These are phyloP conservation scores for Maconellicoccus hirsutus DNA, from an alignment of 1,140 invertebrate genomes.

Conservation along the genomic window DNA sequence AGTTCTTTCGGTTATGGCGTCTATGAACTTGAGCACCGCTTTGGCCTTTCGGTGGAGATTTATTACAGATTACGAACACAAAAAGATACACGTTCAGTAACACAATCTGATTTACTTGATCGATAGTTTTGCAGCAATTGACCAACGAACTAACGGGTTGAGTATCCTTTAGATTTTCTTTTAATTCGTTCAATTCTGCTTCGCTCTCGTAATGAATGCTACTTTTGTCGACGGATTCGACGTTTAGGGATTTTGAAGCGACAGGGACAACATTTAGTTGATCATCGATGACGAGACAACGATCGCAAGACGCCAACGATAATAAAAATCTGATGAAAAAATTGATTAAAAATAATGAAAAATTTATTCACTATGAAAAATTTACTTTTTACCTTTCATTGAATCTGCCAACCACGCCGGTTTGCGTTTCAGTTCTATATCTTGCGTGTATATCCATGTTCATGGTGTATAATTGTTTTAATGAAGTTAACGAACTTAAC, in stretches of 20 bases:
- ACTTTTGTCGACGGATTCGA: constrained; percentile 51
- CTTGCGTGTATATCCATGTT: constrained; percentile 97
- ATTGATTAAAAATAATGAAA: background rate
- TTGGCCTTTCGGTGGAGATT: constrained; percentile 50
- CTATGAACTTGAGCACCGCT: constrained; percentile 85
- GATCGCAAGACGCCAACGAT: constrained; percentile 74
- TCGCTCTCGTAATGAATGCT: constrained; percentile 37
- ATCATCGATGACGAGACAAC: constrained; percentile 89
- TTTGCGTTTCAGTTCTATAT: constrained; percentile 87
- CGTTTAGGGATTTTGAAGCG: constrained; percentile 68
- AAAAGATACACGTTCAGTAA: no score
- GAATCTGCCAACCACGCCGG: constrained; percentile 84
- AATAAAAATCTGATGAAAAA: constrained; percentile 62
- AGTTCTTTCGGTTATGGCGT: constrained; percentile 88
- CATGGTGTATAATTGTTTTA: constrained; percentile 92
- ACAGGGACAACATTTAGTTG: constrained; percentile 83
- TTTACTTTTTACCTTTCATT: constrained; percentile 82
- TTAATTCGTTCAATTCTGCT: constrained; percentile 56
- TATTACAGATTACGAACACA: no score
- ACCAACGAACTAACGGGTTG: constrained; percentile 85
- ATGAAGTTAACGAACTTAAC: constrained; percentile 65
- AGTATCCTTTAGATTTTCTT: constrained; percentile 69
- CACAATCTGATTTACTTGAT: no score
- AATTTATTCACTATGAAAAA: background rate
- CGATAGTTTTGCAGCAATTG: constrained; percentile 81